A percentile compares a stretch with the other conserved stretches of the same genome.
Evolutionary conservation across 2,888 invertebrate species (phyloP).

Genomic region (Aspidiotus rigidus): DNA sequence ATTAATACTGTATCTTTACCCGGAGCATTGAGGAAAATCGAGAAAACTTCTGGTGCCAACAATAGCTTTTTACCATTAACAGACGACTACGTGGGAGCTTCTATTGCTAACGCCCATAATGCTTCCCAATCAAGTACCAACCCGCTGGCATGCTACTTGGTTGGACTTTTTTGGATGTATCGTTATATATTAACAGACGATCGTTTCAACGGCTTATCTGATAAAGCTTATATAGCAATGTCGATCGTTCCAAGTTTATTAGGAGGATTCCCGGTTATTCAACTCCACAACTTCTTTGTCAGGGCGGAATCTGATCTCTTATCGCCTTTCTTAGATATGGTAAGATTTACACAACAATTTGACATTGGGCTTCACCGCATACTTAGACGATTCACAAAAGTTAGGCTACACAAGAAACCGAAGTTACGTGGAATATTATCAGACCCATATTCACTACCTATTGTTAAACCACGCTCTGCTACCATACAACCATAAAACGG

Average conservation of each 20-base stretch:
- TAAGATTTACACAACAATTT: not conserved
- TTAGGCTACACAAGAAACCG: not conserved
- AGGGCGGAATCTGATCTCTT: not conserved
- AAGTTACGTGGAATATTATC: not conserved
- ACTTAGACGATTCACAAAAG: not conserved
- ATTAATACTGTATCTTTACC: not conserved
- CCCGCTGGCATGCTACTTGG: not conserved
- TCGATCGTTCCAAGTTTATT: not conserved
- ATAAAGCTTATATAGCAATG: not conserved
- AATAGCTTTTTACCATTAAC: not conserved
- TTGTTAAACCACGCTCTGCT: not conserved
- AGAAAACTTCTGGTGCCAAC: not conserved
- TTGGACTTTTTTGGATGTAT: not conserved
- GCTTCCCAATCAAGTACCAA: not conserved
- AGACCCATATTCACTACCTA: not conserved
- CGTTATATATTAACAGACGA: not conserved
- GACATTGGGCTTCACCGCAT: not conserved
- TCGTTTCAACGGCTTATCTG: too few species aligned
- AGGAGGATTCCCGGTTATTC: not conserved
- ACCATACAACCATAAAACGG: too few species aligned
- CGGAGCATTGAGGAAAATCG: not conserved
- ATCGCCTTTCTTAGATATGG: not conserved
- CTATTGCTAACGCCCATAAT: not conserved
- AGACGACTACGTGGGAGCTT: not conserved
- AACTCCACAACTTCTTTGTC: not conserved